A percentile compares a stretch with the other conserved stretches of the same genome.
phyloP scores from a whole-genome alignment of 2,888 invertebrate genomes.

The Gymnosoma rotundatum region DNA sequence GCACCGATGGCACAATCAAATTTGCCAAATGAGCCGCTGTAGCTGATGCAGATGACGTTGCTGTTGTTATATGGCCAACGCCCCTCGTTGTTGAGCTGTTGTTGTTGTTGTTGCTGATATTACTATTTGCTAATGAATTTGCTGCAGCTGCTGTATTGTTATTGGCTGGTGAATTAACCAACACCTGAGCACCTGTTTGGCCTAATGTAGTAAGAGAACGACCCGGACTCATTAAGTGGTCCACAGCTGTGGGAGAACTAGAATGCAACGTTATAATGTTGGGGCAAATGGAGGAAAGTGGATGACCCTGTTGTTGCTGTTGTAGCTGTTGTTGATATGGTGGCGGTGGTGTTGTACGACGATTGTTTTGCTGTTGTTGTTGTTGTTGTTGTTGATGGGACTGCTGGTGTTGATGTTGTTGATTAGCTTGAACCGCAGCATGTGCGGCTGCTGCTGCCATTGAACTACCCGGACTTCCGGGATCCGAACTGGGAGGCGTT shows the following conservation, averaged over 20 bases:
- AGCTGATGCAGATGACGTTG: conserved; percentile 46
- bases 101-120: conserved; percentile 6
- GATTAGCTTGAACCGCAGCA: conserved; percentile 75
- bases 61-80: conserved; percentile 46
- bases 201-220: conserved; percentile 75
- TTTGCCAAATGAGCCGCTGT: conserved; percentile 80
- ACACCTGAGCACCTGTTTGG: conserved; percentile 57
- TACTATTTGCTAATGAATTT: conserved; percentile 38
- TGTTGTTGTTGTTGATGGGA: conserved; percentile 77
- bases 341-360: conserved; percentile 79
- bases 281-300: conserved; percentile 77
- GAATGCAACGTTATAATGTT: conserved; percentile 76
- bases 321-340: conserved; percentile 74
- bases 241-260: conserved; percentile 60
- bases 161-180: conserved; percentile 62
- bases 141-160: conserved; percentile 32
- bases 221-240: conserved; percentile 74
- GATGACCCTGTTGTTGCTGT: conserved; percentile 75
- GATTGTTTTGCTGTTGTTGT: conserved; percentile 77
- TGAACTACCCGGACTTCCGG: conserved; percentile 90
- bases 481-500: conserved; percentile 94
- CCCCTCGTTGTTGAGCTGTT: conserved; percentile 62
- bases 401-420: conserved; percentile 81
- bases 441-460: conserved; percentile 84
- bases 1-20: conserved; percentile 77